phyloP scores from a whole-genome alignment of 92 coral and sea anemone genomes.

The Chrysogorgia sp. region DNA sequence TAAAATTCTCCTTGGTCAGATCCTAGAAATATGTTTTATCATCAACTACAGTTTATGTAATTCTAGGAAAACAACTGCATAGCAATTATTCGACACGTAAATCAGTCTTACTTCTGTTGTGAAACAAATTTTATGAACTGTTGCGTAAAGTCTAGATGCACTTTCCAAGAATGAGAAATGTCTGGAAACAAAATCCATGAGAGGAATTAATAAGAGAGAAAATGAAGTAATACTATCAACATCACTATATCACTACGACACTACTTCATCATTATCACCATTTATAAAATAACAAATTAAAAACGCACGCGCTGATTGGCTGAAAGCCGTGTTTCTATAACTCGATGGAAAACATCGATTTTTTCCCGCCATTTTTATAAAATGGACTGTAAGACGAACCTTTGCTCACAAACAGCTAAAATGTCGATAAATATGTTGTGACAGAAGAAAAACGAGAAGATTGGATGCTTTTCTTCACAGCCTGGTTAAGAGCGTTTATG shows the following conservation, averaged over 20 bases:
- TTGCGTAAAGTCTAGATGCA: conserved; percentile 77
- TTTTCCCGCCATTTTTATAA: too few relatives aligned
- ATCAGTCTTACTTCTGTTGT: conserved; percentile 59
- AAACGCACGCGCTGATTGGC: too few relatives aligned
- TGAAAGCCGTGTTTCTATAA: too few relatives aligned
- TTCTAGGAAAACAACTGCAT: not conserved
- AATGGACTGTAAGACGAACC: too few relatives aligned
- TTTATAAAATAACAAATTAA: too few relatives aligned
- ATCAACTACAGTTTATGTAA: not conserved
- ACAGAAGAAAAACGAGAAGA: too few relatives aligned
- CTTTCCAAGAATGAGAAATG: conserved; percentile 78
- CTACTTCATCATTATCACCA: too few relatives aligned
- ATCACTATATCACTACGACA: not conserved
- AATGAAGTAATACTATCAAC: not conserved
- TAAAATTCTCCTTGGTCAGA: conserved; percentile 56
- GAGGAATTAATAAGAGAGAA: not conserved
- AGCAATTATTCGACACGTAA: not conserved
- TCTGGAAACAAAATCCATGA: conserved; percentile 43
- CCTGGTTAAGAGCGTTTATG: too few relatives aligned
- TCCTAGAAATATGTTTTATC: conserved; percentile 59
- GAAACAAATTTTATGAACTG: conserved; percentile 63
- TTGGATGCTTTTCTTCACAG: too few relatives aligned
- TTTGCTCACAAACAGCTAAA: too few relatives aligned
- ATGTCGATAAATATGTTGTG: too few relatives aligned
- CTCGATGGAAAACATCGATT: too few relatives aligned